Evolutionary conservation across 2,888 invertebrate species (phyloP), one percentile per base, ranked within the genome.

Genomic region (Chrysolina americana): DNA sequence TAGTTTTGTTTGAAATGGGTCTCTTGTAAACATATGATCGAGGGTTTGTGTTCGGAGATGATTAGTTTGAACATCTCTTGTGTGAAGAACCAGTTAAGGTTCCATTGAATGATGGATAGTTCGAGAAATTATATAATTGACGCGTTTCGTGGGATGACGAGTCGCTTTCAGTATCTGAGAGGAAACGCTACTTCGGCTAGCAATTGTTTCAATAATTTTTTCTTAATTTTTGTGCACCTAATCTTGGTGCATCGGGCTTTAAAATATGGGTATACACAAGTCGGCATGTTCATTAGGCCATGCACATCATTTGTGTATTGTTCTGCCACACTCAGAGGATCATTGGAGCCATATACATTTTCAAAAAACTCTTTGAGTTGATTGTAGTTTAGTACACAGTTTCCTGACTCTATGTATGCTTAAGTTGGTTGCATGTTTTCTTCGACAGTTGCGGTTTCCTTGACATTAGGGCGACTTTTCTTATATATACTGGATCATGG

Each of bases 31-130:
- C n/a, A n/a, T n/a, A n/a, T n/a, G n/a, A n/a, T n/a, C n/a, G n/a
- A n/a, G n/a, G n/a, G n/a, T n/a, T n/a, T n/a, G n/a, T n/a, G n/a
- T n/a, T n/a, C n/a, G n/a, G n/a, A n/a, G n/a, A n/a, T n/a, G n/a
- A n/a, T n/a, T n/a, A n/a, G n/a, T n/a, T n/a, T n/a, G n/a, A n/a
- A 15, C 66, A 66, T 66, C 15, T 48, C 66, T 15, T 66, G 66
- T 47, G 21, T 11, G 17, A 19, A 50, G 21, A 50, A 66, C 50
- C 50, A 47, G 48, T 66, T 66, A 1, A 66, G n/a, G 28, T 66
- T 66, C 66, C 66, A 66, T 50, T 66, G 66, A 13, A 50, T 11
- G 23, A 66, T 3, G n/a, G 15, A 23, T 28, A 50, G 28, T 0
- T 4, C 28, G 13, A 13, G 9, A 19, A 41, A 41, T 41, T 41